A percentile compares a stretch with the other conserved stretches of the same genome.
These are phyloP conservation scores for Sphaerophoria taeniata DNA, from an alignment of 2,888 invertebrate genomes.

Conservation along the genomic window DNA sequence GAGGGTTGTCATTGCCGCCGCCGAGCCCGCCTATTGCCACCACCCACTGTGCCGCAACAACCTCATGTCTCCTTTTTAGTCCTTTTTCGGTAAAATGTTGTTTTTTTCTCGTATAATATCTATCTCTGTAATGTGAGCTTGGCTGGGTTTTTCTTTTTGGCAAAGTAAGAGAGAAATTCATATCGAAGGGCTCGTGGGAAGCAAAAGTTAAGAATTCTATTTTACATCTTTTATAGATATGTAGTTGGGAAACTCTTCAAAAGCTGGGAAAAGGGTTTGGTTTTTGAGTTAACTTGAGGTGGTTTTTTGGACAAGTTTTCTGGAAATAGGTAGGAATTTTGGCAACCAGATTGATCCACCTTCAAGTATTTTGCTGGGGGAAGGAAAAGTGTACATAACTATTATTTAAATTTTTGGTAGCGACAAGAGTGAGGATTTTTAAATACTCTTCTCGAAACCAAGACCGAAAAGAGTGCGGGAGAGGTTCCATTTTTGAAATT, in stretches of 20 bases:
- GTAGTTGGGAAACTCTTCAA: slow-evolving; percentile 39
- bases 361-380: slow-evolving; percentile 19
- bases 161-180: slow-evolving; percentile 27
- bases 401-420: slow-evolving; percentile 66
- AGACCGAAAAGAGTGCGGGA: background rate
- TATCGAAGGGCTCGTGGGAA: slow-evolving; percentile 68
- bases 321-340: slow-evolving; percentile 25
- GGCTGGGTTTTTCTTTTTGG: slow-evolving; percentile 33
- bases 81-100: slow-evolving; percentile 37
- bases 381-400: slow-evolving; percentile 30
- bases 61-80: slow-evolving; percentile 26
- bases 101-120: slow-evolving; percentile 41
- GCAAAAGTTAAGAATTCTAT: slow-evolving; percentile 65
- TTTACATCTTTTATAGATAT: slow-evolving; percentile 10
- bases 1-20: slow-evolving; percentile 52
- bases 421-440: slow-evolving; percentile 46
- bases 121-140: slow-evolving; percentile 32
- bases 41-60: background rate
- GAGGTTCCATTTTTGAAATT: background rate
- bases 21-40: background rate
- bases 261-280: slow-evolving; percentile 22
- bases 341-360: slow-evolving; percentile 45
- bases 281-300: slow-evolving; percentile 22
- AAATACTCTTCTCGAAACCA: background rate
- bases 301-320: background rate